Base-by-base conservation (phyloP, 2,113 vertebrate species). In the Tachysurus fulvidraco region DNA sequence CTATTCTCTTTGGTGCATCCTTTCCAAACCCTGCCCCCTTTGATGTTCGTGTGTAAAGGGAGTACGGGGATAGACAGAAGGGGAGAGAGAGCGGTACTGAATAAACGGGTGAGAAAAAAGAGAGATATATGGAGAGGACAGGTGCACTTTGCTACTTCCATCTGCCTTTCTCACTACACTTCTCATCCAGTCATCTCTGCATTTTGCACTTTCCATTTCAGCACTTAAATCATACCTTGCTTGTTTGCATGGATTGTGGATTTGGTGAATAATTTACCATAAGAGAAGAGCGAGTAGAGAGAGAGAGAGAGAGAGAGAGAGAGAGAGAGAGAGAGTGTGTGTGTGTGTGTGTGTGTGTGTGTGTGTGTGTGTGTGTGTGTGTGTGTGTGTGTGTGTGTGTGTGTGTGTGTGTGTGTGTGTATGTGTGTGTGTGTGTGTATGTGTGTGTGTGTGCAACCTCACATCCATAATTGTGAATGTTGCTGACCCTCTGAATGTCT, bases 191-290 rank as follows among this genome's bases (percentile, higher is more conserved):
- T 78, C 86, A 83, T 67, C 84, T 81, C 59, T 77, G 88, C 50
- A n/a, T 36, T 88, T 80, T 84, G 87, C 86, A 85, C 88, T 83
- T 80, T 79, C 85, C 50, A 59, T 84, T 85, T 83, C 80, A 62
- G 83, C 19, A 83, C 64, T 85, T 64, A 21, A 86, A 57, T 83
- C 73, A 12, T 19, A 52, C 81, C 16, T 64, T 36, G 50, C 41
- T 69, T 28, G 55, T 86, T 85, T 81, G 83, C 13, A 44, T 81
- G 50, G 67, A 65, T 81, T 82, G 57, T 81, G 50, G 67, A 65
- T 81, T 82, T 88, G 11, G 86, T 87, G 86, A 89, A 89, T 89
- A 88, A 88, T 89, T 87, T 82, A 89, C 78, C 64, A 81, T 57
- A 46, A 81, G 80, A 81, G 86, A 85, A 59, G 77, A 78, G 25